Conservation (phyloP, 2,888 invertebrate genomes). For the Pseudolycoriella hygida region DNA sequence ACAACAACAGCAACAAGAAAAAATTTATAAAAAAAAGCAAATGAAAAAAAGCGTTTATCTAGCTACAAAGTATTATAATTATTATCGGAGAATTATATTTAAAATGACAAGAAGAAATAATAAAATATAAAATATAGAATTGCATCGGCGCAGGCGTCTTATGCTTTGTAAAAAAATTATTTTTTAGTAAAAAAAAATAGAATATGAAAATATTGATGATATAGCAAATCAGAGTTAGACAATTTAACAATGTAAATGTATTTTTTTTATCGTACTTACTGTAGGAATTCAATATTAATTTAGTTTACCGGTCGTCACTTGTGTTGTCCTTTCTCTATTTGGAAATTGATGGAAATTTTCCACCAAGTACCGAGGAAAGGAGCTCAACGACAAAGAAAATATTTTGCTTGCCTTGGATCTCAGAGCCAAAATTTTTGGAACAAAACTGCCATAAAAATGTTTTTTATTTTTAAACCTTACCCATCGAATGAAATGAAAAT, state of each 20-base stretch:
- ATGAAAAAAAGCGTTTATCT: background rate
- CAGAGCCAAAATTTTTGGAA: too few relatives aligned
- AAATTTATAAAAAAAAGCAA: background rate
- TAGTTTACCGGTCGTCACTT: too few relatives aligned
- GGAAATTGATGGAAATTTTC: too few relatives aligned
- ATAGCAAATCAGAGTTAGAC: background rate
- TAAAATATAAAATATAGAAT: background rate
- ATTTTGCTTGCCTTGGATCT: too few relatives aligned
- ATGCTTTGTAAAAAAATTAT: conserved; percentile 2
- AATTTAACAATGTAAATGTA: background rate
- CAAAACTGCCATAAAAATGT: too few relatives aligned
- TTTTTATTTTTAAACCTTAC: too few relatives aligned
- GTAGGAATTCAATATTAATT: too few relatives aligned
- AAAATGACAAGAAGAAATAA: background rate
- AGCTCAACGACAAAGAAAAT: too few relatives aligned
- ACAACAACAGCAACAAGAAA: background rate
- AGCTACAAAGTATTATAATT: background rate
- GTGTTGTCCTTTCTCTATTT: too few relatives aligned
- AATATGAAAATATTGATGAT: background rate
- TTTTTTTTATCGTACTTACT: background rate
- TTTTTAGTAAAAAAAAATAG: background rate
- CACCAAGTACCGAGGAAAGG: too few relatives aligned
- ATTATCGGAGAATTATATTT: background rate
- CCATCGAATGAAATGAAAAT: background rate
- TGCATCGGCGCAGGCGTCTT: conserved; percentile 4